These are phyloP conservation scores for Fregata magnificens DNA, from an alignment of 2,113 vertebrate species.

Conservation along the genomic window DNA sequence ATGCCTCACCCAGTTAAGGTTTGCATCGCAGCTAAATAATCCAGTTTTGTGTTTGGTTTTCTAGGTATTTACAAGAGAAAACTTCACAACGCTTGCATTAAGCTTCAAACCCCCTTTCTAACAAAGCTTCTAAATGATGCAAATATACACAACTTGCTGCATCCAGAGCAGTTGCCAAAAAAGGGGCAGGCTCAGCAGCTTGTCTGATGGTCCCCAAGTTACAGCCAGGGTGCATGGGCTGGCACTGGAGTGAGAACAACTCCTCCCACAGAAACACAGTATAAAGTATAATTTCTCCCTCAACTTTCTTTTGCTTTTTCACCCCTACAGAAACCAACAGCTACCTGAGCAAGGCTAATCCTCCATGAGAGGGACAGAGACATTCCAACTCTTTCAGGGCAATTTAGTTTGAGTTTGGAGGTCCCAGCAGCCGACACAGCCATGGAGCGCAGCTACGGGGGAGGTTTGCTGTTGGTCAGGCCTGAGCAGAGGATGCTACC, in stretches of 20 bases:
- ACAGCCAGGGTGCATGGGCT: accelerated
- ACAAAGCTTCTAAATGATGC: neutral
- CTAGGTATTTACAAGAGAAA: neutral
- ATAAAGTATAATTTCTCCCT: neutral
- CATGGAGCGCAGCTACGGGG: accelerated
- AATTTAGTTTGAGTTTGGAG: neutral
- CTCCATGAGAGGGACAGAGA: neutral
- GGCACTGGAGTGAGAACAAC: neutral
- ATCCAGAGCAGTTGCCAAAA: neutral
- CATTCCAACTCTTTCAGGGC: neutral
- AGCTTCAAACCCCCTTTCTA: neutral
- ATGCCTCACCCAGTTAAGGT: neutral
- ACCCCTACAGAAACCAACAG: neutral
- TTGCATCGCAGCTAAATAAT: neutral
- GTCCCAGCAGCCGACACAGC: neutral
- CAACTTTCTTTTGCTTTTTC: neutral
- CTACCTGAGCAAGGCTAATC: neutral
- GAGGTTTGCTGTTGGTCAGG: neutral
- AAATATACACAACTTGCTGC: accelerated
- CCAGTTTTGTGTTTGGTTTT: neutral
- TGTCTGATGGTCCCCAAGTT: neutral
- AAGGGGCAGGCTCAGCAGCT: neutral
- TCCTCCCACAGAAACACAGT: accelerated
- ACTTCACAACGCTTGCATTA: accelerated
- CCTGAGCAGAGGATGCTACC: neutral